Percentiles rank a stretch among this genome's conserved stretches.
Evolutionary conservation across 2,797 vertebrate species (phyloP).

Genomic region (Lophius americanus): DNA sequence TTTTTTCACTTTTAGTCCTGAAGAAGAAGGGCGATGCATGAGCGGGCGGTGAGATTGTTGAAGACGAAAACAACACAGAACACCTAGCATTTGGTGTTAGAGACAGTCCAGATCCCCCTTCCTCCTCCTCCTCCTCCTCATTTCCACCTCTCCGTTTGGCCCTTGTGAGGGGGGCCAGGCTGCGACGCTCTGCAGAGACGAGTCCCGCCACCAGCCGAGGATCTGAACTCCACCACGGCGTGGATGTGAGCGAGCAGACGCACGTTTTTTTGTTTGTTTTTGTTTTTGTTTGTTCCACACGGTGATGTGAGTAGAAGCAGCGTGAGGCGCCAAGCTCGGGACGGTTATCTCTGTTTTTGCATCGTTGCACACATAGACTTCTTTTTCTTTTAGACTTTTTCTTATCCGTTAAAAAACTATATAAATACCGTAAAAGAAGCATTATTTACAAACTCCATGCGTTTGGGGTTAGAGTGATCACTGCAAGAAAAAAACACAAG

Average conservation of each 20-base stretch:
- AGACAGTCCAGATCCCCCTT: slow-evolving; percentile 78
- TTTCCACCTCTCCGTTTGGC: slow-evolving; percentile 32
- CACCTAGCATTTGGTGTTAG: slow-evolving; percentile 78
- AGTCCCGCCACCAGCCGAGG: slow-evolving; percentile 62
- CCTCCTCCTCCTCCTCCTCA: slow-evolving; percentile 21
- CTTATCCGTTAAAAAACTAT: slow-evolving; percentile 86
- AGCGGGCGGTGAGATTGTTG: slow-evolving; percentile 69
- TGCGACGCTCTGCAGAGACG: slow-evolving; percentile 77
- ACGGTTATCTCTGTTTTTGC: slow-evolving; percentile 60
- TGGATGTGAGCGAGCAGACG: slow-evolving; percentile 71
- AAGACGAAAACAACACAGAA: slow-evolving; percentile 77
- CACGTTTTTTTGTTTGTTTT: slow-evolving; percentile 34
- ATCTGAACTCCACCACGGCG: slow-evolving; percentile 66
- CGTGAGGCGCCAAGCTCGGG: slow-evolving; percentile 82
- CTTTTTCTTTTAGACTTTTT: slow-evolving; percentile 79
- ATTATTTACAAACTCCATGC: slow-evolving; percentile 99
- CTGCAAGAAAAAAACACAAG: slow-evolving; percentile 87
- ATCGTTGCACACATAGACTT: slow-evolving; percentile 73
- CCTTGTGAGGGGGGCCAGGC: slow-evolving; percentile 78
- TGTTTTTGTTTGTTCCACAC: slow-evolving; percentile 56
- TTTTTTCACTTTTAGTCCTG: slow-evolving; percentile 80
- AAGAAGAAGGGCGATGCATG: slow-evolving; percentile 64
- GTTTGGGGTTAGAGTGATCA: slow-evolving; percentile 94
- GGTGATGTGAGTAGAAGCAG: slow-evolving; percentile 89
- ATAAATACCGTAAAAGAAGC: slow-evolving; percentile 96